These are phyloP conservation scores for Centruroides vittatus DNA, from an alignment of 1,140 invertebrate genomes.

Conservation along the genomic window DNA sequence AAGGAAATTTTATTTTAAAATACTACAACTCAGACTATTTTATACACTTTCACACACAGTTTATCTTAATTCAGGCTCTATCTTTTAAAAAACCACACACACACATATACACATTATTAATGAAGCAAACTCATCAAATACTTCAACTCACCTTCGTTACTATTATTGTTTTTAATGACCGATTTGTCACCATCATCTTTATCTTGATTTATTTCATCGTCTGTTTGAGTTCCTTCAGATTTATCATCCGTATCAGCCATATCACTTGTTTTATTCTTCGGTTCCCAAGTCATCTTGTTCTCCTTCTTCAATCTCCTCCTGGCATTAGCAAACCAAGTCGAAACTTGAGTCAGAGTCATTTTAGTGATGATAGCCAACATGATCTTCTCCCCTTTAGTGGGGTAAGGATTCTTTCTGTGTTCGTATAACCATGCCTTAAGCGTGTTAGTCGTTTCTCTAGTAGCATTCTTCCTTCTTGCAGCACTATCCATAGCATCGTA, in stretches of 20 bases:
- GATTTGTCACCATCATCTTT: no score
- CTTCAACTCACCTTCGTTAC: no score
- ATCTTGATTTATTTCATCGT: no score
- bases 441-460: constrained; percentile 89
- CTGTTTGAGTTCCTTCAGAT: constrained; percentile 1
- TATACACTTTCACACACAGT: no score
- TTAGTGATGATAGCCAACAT: constrained; percentile 43
- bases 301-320: constrained; percentile 47
- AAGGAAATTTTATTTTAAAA: no score
- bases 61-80: no score
- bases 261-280: constrained; percentile 30
- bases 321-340: constrained; percentile 56
- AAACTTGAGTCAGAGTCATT: constrained; percentile 46
- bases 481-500: constrained; percentile 81
- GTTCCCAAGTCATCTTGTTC: constrained; percentile 53
- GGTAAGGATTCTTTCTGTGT: constrained; percentile 66
- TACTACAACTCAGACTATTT: no score
- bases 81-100: no score
- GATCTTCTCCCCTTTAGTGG: constrained; percentile 44
- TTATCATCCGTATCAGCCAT: constrained; percentile 10
- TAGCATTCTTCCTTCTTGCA: constrained; percentile 88
- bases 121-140: no score
- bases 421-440: constrained; percentile 84
- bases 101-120: no score
- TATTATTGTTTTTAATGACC: no score